A percentile compares a stretch with the other conserved stretches of the same genome.
phyloP scores from a whole-genome alignment of 2,888 invertebrate species.

The Caenorhabditis zanzibari region DNA sequence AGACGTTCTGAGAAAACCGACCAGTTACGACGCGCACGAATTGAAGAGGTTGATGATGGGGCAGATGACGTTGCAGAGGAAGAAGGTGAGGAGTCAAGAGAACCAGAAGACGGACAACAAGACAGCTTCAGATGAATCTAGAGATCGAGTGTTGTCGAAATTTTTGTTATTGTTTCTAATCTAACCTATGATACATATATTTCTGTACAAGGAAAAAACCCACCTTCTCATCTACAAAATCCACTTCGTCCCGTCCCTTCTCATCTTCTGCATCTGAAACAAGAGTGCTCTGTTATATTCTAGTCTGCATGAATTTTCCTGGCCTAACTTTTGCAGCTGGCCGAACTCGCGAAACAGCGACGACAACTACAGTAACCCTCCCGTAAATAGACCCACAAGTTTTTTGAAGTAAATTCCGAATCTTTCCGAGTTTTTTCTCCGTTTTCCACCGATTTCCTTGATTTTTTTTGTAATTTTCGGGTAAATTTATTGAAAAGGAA shows the following conservation, averaged over 20 bases:
- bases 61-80: slow-evolving; percentile 29
- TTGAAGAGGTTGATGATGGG: slow-evolving; percentile 32
- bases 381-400: too few relatives aligned
- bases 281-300: too few relatives aligned
- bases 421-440: too few relatives aligned
- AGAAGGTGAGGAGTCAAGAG: slow-evolving; percentile 12
- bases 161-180: neutral
- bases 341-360: too few relatives aligned
- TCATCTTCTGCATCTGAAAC: slow-evolving; percentile 17
- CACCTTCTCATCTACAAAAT: slow-evolving; percentile 63
- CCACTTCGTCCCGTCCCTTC: slow-evolving; percentile 24
- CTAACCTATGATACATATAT: neutral
- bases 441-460: too few relatives aligned
- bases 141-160: slow-evolving; percentile 9
- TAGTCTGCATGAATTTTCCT: too few relatives aligned
- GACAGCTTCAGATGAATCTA: slow-evolving; percentile 33
- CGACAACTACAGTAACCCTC: too few relatives aligned
- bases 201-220: neutral
- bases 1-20: slow-evolving; percentile 58
- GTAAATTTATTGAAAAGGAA: too few relatives aligned
- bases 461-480: too few relatives aligned
- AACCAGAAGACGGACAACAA: slow-evolving; percentile 40
- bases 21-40: slow-evolving; percentile 68
- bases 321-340: too few relatives aligned
- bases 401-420: too few relatives aligned